Conservation (phyloP, 2,113 vertebrate genomes). For the Podarcis cretensis region DNA sequence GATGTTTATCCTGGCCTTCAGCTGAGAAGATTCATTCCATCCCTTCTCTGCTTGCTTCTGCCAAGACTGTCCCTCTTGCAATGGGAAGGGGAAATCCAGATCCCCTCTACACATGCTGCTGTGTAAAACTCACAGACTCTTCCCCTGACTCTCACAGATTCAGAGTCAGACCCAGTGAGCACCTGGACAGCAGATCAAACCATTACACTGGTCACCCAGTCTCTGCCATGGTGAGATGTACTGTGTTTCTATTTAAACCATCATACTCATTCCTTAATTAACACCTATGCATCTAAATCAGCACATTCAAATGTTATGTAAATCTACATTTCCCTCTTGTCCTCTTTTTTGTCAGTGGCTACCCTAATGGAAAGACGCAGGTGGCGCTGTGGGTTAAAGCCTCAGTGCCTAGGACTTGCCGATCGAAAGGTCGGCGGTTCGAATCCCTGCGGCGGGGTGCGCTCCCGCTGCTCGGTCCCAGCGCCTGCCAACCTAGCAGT, state of each 20-base stretch:
- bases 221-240: neutral
- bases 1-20: conserved; percentile 6
- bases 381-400: too few species aligned
- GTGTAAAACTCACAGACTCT: neutral
- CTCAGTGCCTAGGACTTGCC: too few species aligned
- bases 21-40: neutral
- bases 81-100: neutral
- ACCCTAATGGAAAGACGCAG: neutral
- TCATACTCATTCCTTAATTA: neutral
- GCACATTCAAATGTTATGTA: neutral
- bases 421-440: too few species aligned
- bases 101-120: too few species aligned
- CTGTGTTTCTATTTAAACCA: neutral
- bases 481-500: too few species aligned
- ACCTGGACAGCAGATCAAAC: too few species aligned
- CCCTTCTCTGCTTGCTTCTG: neutral
- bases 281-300: neutral
- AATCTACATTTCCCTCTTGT: neutral
- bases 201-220: too few species aligned
- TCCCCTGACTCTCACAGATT: neutral
- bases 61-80: neutral
- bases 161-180: neutral
- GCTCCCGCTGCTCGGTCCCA: too few species aligned
- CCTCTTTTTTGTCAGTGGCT: neutral
- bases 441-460: too few species aligned